phyloP scores from a whole-genome alignment of 1,140 invertebrate genomes.

The Ceratosolen solmsi region DNA sequence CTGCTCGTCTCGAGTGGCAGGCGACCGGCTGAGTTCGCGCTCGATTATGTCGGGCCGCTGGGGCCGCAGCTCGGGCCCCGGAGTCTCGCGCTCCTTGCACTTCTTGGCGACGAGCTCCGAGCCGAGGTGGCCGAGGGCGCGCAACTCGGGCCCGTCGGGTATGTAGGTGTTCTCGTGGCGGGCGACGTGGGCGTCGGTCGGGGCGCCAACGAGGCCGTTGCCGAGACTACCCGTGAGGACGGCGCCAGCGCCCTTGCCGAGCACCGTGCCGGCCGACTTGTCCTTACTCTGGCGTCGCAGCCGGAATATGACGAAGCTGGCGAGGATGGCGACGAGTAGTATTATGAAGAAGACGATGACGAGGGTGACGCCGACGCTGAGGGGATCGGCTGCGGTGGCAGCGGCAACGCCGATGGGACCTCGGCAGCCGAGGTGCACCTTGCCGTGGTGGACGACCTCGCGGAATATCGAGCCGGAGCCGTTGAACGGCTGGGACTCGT shows the following conservation, averaged over 20 bases:
- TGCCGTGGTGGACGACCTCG: slow-evolving; percentile 80
- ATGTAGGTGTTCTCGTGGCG: slow-evolving; percentile 72
- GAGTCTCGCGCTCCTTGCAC: slow-evolving; percentile 85
- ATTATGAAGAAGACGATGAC: slow-evolving; percentile 96
- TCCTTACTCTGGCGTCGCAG: slow-evolving; percentile 88
- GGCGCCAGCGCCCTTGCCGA: slow-evolving; percentile 67
- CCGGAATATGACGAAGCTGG: slow-evolving; percentile 91
- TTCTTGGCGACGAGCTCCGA: slow-evolving; percentile 88
- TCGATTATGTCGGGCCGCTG: slow-evolving; percentile 95
- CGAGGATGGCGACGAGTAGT: slow-evolving; percentile 88
- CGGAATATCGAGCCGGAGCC: slow-evolving; percentile 87
- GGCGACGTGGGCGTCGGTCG: slow-evolving; percentile 65
- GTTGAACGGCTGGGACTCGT: slow-evolving; percentile 90
- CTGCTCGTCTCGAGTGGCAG: slow-evolving; percentile 83
- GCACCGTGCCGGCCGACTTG: slow-evolving; percentile 74
- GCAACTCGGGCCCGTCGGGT: slow-evolving; percentile 67
- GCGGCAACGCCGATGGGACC: slow-evolving; percentile 82
- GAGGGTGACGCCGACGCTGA: slow-evolving; percentile 91
- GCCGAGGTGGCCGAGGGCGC: slow-evolving; percentile 81
- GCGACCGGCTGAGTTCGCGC: slow-evolving; percentile 87
- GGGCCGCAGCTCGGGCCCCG: slow-evolving; percentile 77
- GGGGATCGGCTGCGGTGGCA: slow-evolving; percentile 85
- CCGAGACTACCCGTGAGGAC: slow-evolving; percentile 65
- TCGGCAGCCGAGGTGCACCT: slow-evolving; percentile 80
- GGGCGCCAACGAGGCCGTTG: slow-evolving; percentile 56